Evolutionary conservation across 2,797 vertebrate species (phyloP).

Genomic region (Alfaro cultratus): DNA sequence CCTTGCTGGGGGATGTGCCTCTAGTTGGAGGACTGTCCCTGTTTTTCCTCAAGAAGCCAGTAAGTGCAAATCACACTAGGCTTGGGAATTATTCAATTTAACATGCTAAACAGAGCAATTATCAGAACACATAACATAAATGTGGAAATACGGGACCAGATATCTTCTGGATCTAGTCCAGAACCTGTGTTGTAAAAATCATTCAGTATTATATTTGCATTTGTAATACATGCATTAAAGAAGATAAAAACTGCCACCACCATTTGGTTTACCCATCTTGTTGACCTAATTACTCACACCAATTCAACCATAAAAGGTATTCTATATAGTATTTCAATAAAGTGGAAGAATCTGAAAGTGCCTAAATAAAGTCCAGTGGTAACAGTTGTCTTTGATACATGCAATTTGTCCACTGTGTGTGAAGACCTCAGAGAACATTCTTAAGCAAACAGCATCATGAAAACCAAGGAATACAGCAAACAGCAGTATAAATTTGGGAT

Average conservation of each 20-base stretch:
- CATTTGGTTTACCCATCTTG: not conserved
- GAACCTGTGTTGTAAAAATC: not conserved
- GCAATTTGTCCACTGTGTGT: not conserved
- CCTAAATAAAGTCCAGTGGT: not conserved
- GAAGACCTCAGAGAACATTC: not conserved
- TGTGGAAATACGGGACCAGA: constrained; percentile 6
- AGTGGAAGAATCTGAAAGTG: too few species aligned
- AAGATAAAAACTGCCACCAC: not conserved
- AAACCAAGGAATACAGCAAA: not conserved
- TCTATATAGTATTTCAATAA: not conserved
- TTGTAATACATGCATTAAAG: not conserved
- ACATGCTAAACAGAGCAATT: not conserved
- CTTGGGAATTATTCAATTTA: not conserved
- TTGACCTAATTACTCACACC: not conserved
- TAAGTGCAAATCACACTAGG: constrained; percentile 76
- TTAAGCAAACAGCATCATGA: not conserved
- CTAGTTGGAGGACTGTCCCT: constrained; percentile 93
- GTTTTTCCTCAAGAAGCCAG: constrained; percentile 97
- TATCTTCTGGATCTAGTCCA: not conserved
- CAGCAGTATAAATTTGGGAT: too few species aligned
- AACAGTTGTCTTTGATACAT: not conserved
- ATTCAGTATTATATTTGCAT: not conserved
- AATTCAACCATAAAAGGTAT: not conserved
- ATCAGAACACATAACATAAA: not conserved
- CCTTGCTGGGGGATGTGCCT: constrained; percentile 93